Percentiles rank a stretch among this genome's conserved stretches.
Conservation (phyloP, 2,113 vertebrate genomes). For the Hypanus sabinus region DNA sequence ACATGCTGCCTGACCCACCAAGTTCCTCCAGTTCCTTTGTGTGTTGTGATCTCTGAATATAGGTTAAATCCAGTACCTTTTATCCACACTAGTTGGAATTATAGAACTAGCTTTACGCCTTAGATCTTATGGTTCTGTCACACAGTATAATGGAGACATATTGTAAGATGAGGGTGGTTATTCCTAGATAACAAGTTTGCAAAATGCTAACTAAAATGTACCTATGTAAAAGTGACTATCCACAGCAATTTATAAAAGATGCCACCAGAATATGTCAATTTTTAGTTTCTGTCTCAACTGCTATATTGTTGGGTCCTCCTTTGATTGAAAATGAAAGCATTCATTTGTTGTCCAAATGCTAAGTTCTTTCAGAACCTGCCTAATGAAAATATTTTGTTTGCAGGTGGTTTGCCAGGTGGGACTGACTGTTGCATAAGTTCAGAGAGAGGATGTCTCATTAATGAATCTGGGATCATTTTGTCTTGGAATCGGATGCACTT, state of each 20-base stretch:
- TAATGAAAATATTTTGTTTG: constrained; percentile 29
- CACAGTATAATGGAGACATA: neutral
- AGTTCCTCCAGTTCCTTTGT: no score
- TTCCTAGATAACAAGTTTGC: neutral
- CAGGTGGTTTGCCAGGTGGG: constrained; percentile 36
- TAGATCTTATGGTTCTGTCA: neutral
- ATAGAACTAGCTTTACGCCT: neutral
- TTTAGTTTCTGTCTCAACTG: neutral
- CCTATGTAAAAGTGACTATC: neutral
- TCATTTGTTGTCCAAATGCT: neutral
- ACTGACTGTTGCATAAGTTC: constrained; percentile 32
- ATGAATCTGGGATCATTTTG: constrained; percentile 9
- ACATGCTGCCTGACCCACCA: no score
- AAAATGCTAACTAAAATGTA: neutral
- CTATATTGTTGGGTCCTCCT: neutral
- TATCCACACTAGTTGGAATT: neutral
- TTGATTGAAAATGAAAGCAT: neutral
- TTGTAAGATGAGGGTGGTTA: neutral
- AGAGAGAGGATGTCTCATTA: constrained; percentile 29
- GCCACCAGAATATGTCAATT: neutral
- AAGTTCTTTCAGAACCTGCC: constrained; percentile 9
- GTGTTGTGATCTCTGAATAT: neutral
- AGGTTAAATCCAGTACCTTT: neutral
- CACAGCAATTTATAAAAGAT: neutral
- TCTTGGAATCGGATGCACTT: constrained; percentile 1